These are phyloP conservation scores for Arctocebus calabarensis DNA, from an alignment of 2,797 vertebrate genomes.

Conservation along the genomic window DNA sequence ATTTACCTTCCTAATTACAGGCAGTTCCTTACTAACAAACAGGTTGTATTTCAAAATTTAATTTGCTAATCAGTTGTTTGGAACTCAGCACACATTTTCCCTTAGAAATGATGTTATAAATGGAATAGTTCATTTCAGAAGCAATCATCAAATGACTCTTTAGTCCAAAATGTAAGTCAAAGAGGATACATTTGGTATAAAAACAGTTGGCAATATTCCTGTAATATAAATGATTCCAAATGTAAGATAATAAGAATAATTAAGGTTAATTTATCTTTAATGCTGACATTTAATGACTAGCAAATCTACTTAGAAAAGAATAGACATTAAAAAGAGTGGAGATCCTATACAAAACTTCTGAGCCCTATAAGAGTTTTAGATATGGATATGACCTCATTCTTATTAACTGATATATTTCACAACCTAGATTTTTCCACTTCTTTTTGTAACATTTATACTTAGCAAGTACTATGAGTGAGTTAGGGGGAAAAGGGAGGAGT, in stretches of 20 bases:
- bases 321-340: background rate
- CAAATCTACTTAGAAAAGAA: background rate
- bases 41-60: slow-evolving; percentile 80
- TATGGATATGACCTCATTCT: background rate
- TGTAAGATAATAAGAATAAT: slow-evolving; percentile 33
- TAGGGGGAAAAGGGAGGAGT: background rate
- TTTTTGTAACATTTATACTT: background rate
- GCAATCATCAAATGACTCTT: slow-evolving; percentile 36
- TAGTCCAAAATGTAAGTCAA: slow-evolving; percentile 41
- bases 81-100: slow-evolving; percentile 67
- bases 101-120: slow-evolving; percentile 76
- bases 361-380: background rate
- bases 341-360: slow-evolving; percentile 4
- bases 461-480: background rate
- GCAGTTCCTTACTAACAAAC: slow-evolving; percentile 76
- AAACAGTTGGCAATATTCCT: slow-evolving; percentile 56
- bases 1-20: slow-evolving; percentile 81
- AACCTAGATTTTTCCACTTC: background rate
- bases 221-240: slow-evolving; percentile 26
- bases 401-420: slow-evolving; percentile 19
- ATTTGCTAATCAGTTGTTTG: slow-evolving; percentile 81
- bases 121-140: slow-evolving; percentile 69
- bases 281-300: slow-evolving; percentile 18
- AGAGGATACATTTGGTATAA: slow-evolving; percentile 2
- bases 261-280: slow-evolving; percentile 27